These are phyloP conservation scores for Ceratosolen fusciceps DNA, from an alignment of 1,140 invertebrate species.

Conservation along the genomic window DNA sequence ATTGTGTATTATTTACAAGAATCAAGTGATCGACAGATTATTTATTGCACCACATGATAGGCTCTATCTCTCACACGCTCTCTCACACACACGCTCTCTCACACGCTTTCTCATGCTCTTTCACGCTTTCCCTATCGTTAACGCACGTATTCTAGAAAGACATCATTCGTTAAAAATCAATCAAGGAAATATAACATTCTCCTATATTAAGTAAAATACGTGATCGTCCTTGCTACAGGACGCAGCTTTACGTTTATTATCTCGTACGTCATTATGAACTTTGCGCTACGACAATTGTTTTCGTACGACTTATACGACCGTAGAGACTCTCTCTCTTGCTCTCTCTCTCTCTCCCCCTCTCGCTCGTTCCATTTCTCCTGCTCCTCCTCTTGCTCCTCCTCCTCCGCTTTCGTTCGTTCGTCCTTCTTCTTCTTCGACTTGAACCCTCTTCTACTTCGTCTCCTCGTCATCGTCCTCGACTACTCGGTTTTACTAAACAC, in stretches of 20 bases:
- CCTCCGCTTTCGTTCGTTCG: too few species aligned
- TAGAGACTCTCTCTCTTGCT: too few species aligned
- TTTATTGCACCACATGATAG: slow-evolving; percentile 39
- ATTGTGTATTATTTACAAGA: slow-evolving; percentile 36
- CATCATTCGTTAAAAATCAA: slow-evolving; percentile 4
- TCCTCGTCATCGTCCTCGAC: not conserved
- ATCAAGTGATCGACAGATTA: slow-evolving; percentile 19
- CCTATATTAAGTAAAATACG: slow-evolving; percentile 12
- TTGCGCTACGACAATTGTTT: slow-evolving; percentile 54
- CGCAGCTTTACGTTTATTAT: slow-evolving; percentile 4
- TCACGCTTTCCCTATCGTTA: not conserved
- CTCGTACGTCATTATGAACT: slow-evolving; percentile 31
- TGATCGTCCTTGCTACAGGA: not conserved
- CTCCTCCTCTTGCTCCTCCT: too few species aligned
- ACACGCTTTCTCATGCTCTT: too few species aligned
- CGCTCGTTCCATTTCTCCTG: too few species aligned
- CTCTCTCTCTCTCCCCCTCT: too few species aligned
- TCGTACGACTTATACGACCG: slow-evolving; percentile 29
- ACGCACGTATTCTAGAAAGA: not conserved
- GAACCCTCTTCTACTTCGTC: too few species aligned
- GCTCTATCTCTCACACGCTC: not conserved
- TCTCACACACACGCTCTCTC: too few species aligned
- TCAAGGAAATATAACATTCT: slow-evolving; percentile 11
- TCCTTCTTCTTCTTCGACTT: too few species aligned
- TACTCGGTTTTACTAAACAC: slow-evolving; percentile 22